Evolutionary conservation across 2,113 vertebrate species (phyloP), one percentile per base, ranked within the genome.

Genomic region (Nannobrachium achirus): DNA sequence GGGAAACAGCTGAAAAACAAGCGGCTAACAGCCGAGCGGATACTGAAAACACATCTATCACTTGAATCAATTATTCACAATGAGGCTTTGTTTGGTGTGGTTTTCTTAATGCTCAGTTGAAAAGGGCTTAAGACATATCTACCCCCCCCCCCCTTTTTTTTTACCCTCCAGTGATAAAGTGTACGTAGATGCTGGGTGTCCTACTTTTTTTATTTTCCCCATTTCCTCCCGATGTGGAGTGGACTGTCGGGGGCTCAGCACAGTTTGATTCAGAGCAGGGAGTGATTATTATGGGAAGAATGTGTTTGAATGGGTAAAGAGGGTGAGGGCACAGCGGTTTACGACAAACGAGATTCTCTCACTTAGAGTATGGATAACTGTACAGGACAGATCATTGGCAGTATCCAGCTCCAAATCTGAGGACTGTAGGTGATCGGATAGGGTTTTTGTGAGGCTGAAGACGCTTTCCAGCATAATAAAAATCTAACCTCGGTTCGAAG

Each of bases 21-120:
- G 25, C 42, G 69, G 20, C 64, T 58, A 73, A 76, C 58, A 80
- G 76, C 69, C 66, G 53, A 39, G 52, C 64, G 72, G 76, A 81
- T 77, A 78, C 80, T 70, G 46, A 79, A 75, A 78, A 61, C 39
- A 52, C 81, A 60, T 68, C 56, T 45, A 19, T 71, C 63, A 80
- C 25, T 13, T 63, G 46, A 68, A 81, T 86, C 46, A 13, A 66
- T 73, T 76, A 82, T 83, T 79, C 61, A 85, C 66, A 78, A 75
- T 73, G 76, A 65, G 60, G 69, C 62, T 50, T 79, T 62, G 72
- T 61, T 53, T 66, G 25, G 25, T 61, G 57, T 66, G 25, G 25
- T 33, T 33, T 33, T 33, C 25, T 33, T 33, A 33, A 33, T 33
- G 25, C 25, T 33, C 25, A n/a, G n/a, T n/a, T n/a, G n/a, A n/a